Evolutionary conservation across 2,113 vertebrate genomes (phyloP).

Genomic region (Delphinapterus leucas): DNA sequence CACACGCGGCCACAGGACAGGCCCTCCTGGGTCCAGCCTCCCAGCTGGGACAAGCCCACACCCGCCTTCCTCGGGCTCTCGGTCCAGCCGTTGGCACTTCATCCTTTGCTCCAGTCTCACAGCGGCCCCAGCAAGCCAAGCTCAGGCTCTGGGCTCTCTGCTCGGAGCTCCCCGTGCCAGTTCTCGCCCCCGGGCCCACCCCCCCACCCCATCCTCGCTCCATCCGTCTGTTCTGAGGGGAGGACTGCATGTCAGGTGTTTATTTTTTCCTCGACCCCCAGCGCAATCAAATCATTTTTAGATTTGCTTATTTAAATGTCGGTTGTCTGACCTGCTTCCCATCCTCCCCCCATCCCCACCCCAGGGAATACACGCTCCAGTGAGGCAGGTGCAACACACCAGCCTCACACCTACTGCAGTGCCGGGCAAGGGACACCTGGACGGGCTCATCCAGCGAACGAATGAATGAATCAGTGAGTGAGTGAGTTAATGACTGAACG

Average conservation of each 20-base stretch:
- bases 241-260: fast-evolving
- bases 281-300: fast-evolving
- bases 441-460: fast-evolving
- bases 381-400: fast-evolving
- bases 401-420: fast-evolving
- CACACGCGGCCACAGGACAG: fast-evolving
- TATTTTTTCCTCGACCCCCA: not conserved
- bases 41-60: fast-evolving
- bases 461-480: not conserved
- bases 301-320: fast-evolving
- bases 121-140: not conserved
- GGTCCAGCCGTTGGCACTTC: too few species aligned
- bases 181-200: fast-evolving
- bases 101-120: not conserved
- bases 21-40: fast-evolving
- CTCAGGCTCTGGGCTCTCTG: not conserved
- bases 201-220: fast-evolving
- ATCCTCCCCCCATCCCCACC: not conserved
- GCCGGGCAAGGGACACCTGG: not conserved
- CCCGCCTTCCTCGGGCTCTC: not conserved
- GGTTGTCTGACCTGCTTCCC: too few species aligned
- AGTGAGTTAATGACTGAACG: fast-evolving
- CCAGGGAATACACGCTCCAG: fast-evolving
- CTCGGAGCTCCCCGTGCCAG: fast-evolving
- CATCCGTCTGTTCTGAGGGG: fast-evolving